A percentile compares a stretch with the other conserved stretches of the same genome.
Evolutionary conservation across 1,140 invertebrate species (phyloP).

Genomic region (Proctacanthus coquilletti): DNA sequence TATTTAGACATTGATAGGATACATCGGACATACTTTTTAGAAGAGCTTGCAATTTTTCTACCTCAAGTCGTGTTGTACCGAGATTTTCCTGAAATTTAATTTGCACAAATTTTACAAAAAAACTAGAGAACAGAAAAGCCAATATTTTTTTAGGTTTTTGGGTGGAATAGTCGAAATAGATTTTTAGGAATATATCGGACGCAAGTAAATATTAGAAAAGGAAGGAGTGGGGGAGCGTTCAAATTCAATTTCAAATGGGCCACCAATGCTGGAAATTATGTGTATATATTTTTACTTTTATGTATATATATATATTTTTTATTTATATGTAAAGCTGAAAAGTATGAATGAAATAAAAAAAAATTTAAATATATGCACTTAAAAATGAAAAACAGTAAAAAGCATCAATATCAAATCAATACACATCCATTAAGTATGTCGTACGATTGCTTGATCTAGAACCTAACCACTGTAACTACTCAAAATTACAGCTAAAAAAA

Average conservation of each 20-base stretch:
- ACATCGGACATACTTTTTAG: conserved; percentile 33
- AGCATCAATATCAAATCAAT: too few relatives aligned
- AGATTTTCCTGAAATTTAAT: conserved; percentile 44
- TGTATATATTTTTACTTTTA: background rate
- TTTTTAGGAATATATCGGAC: too few relatives aligned
- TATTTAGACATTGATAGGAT: conserved; percentile 36
- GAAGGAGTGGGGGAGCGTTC: too few relatives aligned
- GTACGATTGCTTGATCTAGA: too few relatives aligned
- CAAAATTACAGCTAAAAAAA: too few relatives aligned
- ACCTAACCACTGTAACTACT: too few relatives aligned
- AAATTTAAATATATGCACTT: too few relatives aligned
- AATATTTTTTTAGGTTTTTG: background rate
- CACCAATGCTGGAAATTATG: conserved; percentile 5
- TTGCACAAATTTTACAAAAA: background rate
- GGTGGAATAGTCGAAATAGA: background rate
- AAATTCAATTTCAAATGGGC: background rate
- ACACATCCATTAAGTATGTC: too few relatives aligned
- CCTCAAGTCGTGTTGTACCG: conserved; percentile 36
- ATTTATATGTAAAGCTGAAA: too few relatives aligned
- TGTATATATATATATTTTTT: background rate
- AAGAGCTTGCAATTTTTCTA: conserved; percentile 35
- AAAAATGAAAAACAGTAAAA: too few relatives aligned
- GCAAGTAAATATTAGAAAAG: too few relatives aligned
- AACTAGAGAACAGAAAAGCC: background rate
- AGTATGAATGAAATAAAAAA: too few relatives aligned